Percentiles rank a stretch among this genome's conserved stretches.
These are phyloP conservation scores for Chrysolina americana DNA, from an alignment of 2,888 invertebrate species.

Conservation along the genomic window DNA sequence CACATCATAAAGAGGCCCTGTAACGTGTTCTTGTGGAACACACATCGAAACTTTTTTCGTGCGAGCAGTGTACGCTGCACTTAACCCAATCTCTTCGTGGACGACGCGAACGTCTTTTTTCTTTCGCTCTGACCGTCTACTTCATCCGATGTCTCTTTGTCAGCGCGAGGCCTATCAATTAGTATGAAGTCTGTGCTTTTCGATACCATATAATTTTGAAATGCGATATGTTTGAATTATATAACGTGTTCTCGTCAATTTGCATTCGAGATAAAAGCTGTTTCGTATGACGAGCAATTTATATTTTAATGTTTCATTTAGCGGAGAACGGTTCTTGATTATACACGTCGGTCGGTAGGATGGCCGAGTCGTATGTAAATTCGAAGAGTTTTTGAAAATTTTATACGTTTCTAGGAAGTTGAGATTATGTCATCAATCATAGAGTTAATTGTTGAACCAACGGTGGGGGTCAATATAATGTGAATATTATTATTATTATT, in stretches of 20 bases:
- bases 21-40: not conserved
- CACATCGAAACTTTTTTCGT: not conserved
- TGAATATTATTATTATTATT: too few relatives aligned
- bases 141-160: constrained; percentile 55
- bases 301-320: constrained; percentile 41
- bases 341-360: constrained; percentile 20
- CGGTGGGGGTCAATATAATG: not conserved
- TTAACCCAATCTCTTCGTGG: constrained; percentile 29
- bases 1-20: not conserved
- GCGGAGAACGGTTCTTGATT: constrained; percentile 26
- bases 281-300: constrained; percentile 43
- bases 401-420: not conserved
- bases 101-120: constrained; percentile 22
- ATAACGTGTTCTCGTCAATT: constrained; percentile 38
- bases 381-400: not conserved
- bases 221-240: constrained; percentile 50
- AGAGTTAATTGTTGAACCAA: not conserved
- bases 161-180: constrained; percentile 51
- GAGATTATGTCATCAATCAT: not conserved
- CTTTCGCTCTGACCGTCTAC: constrained; percentile 46
- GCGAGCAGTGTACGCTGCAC: constrained; percentile 28
- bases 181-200: constrained; percentile 37
- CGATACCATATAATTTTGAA: constrained; percentile 45
- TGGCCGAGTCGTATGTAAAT: not conserved
- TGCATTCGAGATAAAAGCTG: constrained; percentile 38